A percentile compares a stretch with the other conserved stretches of the same genome.
phyloP scores from a whole-genome alignment of 2,113 vertebrate species.

The Aplodontia rufa region DNA sequence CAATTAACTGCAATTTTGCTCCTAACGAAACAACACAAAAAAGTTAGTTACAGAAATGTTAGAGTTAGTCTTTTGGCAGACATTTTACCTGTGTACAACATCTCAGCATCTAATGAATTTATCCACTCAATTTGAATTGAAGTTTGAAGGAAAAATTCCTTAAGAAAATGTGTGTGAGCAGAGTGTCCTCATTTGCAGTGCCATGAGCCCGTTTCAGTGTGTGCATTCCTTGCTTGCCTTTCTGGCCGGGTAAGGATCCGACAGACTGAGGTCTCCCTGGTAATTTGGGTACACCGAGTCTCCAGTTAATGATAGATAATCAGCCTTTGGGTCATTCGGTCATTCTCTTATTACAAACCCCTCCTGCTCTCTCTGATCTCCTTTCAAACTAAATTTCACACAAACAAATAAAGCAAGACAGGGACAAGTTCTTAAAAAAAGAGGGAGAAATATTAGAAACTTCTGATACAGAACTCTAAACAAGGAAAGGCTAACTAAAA shows the following conservation, averaged over 20 bases:
- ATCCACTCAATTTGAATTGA: background rate
- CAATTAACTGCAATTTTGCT: constrained; percentile 81
- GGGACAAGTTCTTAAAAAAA: constrained; percentile 83
- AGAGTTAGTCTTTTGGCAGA: background rate
- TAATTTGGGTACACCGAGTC: constrained; percentile 93
- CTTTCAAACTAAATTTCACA: constrained; percentile 94
- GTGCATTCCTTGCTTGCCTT: constrained; percentile 71
- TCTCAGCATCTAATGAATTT: background rate
- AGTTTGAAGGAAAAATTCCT: constrained; percentile 56
- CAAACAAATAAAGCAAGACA: constrained; percentile 94
- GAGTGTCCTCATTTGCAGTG: constrained; percentile 74
- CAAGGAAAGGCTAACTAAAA: constrained; percentile 77
- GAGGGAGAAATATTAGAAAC: constrained; percentile 82
- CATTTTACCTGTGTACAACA: background rate
- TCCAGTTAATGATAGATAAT: constrained; percentile 98
- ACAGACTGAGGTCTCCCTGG: constrained; percentile 88
- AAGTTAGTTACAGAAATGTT: constrained; percentile 21
- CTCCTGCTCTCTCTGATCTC: constrained; percentile 92
- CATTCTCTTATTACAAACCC: constrained; percentile 93
- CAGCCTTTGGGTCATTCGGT: constrained; percentile 94
- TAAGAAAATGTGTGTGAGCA: constrained; percentile 64
- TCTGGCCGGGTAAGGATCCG: constrained; percentile 85
- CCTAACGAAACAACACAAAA: constrained; percentile 49
- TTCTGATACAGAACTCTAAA: constrained; percentile 83
- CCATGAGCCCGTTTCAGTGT: background rate